phyloP scores from a whole-genome alignment of 2,113 vertebrate species.

The Mungos mungo region DNA sequence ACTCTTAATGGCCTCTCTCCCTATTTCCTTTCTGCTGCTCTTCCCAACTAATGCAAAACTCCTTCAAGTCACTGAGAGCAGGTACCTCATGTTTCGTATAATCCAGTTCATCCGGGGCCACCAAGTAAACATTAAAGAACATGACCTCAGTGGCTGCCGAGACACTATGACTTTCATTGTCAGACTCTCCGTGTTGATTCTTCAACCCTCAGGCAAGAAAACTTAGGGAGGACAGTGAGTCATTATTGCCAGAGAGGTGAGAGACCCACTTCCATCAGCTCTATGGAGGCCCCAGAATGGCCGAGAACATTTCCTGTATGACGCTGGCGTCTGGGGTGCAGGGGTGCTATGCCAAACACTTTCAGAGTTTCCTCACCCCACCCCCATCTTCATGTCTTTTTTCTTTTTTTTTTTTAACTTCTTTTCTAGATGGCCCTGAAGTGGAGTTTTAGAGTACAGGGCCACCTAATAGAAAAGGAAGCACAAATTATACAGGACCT shows the following conservation, averaged over 20 bases:
- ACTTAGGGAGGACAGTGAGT: slow-evolving; percentile 62
- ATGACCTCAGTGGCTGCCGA: not conserved
- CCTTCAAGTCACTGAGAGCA: not conserved
- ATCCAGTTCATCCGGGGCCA: not conserved
- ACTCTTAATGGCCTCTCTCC: not conserved
- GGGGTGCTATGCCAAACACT: slow-evolving; percentile 42
- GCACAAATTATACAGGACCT: not conserved
- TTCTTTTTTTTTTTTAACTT: not conserved
- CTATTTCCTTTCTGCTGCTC: not conserved
- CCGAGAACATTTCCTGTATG: slow-evolving; percentile 52
- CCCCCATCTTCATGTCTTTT: not conserved
- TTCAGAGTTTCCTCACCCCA: slow-evolving; percentile 33
- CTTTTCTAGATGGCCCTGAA: slow-evolving; percentile 30
- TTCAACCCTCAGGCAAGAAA: slow-evolving; percentile 38
- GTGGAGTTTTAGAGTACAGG: not conserved
- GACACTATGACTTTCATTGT: not conserved
- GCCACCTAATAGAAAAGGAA: not conserved
- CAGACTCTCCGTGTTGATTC: not conserved
- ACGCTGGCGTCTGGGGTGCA: slow-evolving; percentile 59
- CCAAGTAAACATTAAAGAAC: not conserved
- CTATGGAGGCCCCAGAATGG: not conserved
- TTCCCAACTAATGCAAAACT: not conserved
- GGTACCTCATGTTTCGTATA: not conserved
- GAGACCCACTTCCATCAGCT: slow-evolving; percentile 53
- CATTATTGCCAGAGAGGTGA: slow-evolving; percentile 65